Evolutionary conservation across 2,113 vertebrate genomes (phyloP), one percentile per base, ranked within the genome.

Genomic region (Scophthalmus maximus): DNA sequence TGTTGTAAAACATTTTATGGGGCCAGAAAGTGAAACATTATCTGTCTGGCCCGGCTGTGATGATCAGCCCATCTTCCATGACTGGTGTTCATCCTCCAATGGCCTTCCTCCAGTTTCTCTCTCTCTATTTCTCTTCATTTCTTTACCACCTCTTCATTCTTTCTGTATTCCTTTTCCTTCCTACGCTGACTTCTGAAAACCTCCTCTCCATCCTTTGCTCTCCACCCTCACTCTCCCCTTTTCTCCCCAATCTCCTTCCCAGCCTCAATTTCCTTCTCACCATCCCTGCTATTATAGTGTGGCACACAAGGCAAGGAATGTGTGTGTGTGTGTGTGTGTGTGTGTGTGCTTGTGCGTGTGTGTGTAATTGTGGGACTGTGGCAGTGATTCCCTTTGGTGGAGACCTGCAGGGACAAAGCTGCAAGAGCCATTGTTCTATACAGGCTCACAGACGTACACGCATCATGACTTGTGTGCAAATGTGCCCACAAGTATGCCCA

Each of bases 1-100:
- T 77, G 67, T 80, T 27, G 8, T 89, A 86, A 90, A 84, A 84
- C 25, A 76, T 85, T 90, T 91, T 88, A 88, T 69, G 29, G 52
- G 81, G 58, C 62, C 59, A 78, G 87, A 83, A 88, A 83, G 80
- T 82, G 67, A 87, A 85, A 82, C 78, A 85, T 89, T 88, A 85
- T 84, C 80, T 79, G 68, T 89, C 73, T 81, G 68, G 67, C 65
- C 47, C 29, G 29, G 57, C 50, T 68, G 55, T 74, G 68, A 87
- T 79, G 81, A 86, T 88, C 79, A 76, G 56, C 61, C 62, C 68
- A 78, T 83, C 76, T 80, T 61, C 72, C 74, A 61, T 84, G 81
- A 76, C 73, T 67, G 73, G 85, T 83, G 63, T 52, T 81, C 40
- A 71, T 70, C 74, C 58, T 77, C 55, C 26, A 8, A 68, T 63